Evolutionary conservation across 2,888 invertebrate genomes (phyloP), one percentile per base, ranked within the genome.

Genomic region (Cheilosia grossa): DNA sequence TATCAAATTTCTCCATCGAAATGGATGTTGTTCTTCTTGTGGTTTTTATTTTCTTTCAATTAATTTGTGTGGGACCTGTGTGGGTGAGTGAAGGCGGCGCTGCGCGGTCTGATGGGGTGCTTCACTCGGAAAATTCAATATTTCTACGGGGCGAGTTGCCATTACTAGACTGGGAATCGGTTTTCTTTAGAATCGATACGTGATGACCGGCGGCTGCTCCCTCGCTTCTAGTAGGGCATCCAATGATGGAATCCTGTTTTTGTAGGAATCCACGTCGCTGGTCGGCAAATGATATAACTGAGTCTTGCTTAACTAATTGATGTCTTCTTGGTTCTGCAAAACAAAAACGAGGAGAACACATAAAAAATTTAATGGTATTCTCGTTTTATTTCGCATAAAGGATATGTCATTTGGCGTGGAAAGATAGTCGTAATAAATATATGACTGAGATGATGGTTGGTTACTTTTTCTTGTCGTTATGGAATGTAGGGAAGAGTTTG

Each of bases 261-360:
- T 90, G 90, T 54, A 90, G 82, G 64, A 89, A 90, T 6, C 91
- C 90, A n/a, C 92, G 90, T 24, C 90, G 90, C 87, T 92, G 92
- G 87, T 92, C 92, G 73, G 92, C 92, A 87, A 92, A 92, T 19
- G 92, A 92, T 87, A 92, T 92, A 59, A 92, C 91, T 17, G 92
- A 92, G 77, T 92, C 92, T 87, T 92, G 92, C 79, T 92, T 92
- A 10, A 92, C 92, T 86, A 92, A 88, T 82, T 91, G 91, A 88
- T 92, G 92, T 21, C 92, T 90, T 54, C 91, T 89, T 47, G 91
- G 89, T 74, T 92, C 92, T 88, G 79, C 33, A 77, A 77, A 66
- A 58, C 33, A 63, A 33, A 42, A 19, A 44, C 30, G 59, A 24
- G 53, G 51, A 58, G 9, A 7, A 10, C 33, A 33, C 64, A 44